Evolutionary conservation across 2,113 vertebrate species (phyloP).

Genomic region (Hemicordylus capensis): DNA sequence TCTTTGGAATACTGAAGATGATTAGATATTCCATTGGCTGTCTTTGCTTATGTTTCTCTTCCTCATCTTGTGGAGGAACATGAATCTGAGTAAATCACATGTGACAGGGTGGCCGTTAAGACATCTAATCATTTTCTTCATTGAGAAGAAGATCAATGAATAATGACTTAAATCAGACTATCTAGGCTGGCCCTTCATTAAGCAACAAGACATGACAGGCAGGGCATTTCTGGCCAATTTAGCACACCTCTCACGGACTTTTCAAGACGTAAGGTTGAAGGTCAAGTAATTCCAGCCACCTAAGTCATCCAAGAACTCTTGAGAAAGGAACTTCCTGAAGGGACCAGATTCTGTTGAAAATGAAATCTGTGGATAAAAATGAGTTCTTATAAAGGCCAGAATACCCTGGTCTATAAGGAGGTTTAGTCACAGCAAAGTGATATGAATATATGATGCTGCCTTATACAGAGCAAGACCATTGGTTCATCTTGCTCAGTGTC

Average conservation of each 20-base stretch:
- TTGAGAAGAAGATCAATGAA: slow-evolving; percentile 69
- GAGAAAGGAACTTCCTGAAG: slow-evolving; percentile 72
- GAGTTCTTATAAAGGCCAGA: background rate
- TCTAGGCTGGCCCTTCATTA: slow-evolving; percentile 76
- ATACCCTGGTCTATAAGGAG: slow-evolving; percentile 12
- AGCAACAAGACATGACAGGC: slow-evolving; percentile 79
- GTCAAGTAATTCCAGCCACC: slow-evolving; percentile 80
- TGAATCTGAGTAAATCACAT: slow-evolving; percentile 61
- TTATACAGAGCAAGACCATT: too few species aligned
- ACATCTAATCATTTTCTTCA: slow-evolving; percentile 70
- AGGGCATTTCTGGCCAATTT: slow-evolving; percentile 80
- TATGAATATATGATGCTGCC: too few species aligned
- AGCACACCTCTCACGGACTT: slow-evolving; percentile 76
- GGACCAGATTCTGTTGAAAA: slow-evolving; percentile 70
- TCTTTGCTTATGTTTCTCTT: slow-evolving; percentile 14
- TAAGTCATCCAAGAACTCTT: slow-evolving; percentile 76
- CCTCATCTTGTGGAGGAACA: slow-evolving; percentile 40
- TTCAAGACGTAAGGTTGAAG: slow-evolving; percentile 74
- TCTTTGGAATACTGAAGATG: background rate
- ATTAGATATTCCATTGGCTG: slow-evolving; percentile 13
- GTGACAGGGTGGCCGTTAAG: slow-evolving; percentile 48
- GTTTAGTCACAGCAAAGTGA: slow-evolving; percentile 29
- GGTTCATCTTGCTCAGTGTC: too few species aligned
- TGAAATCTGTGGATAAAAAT: slow-evolving; percentile 69
- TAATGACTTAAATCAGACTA: slow-evolving; percentile 70